Base-by-base conservation (phyloP, 2,888 invertebrate species). In the Zootermopsis nevadensis region DNA sequence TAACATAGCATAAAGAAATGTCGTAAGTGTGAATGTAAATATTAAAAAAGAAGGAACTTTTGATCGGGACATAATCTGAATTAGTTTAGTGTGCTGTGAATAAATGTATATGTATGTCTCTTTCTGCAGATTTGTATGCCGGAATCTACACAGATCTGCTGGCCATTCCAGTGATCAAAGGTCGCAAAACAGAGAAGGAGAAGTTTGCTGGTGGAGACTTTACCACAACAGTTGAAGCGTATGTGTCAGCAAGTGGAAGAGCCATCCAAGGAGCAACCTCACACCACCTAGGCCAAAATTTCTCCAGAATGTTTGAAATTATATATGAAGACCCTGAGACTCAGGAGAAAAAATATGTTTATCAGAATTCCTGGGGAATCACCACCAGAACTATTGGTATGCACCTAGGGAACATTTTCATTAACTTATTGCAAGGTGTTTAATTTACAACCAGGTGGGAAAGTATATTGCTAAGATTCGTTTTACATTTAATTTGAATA, bases 271-370 rank as follows among this genome's bases (percentile, higher is more conserved):
- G 98, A 6, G 99, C 95, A 0, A 99, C 99, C 0, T 99, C 99
- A 82, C 99, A 99, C 90, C 98, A 99, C 90, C 91, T 99, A 82
- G 99, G 99, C 0, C 99, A 99, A 90, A 99, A 99, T 91, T 99
- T 99, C 91, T 98, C 99, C 0, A 98, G 97, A 91, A 99, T 99
- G 98, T 99, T 99, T 90, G 98, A 99, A 87, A 98, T 99, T 83
- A 93, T 95, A 19, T 98, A 94, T 88, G 99, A 99, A 89, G 96
- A 99, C 89, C 98, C 98, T 0, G 96, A 96, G 87, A 96, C 96
- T 0, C 95, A 96, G 86, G 95, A 96, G 88, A 96, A 96, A 89
- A 93, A 95, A 86, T 97, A 93, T 88, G 98, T 97, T 2, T 98
- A 94, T 90, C 99, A 99, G 90, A 99, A 99, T 90, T 99, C 99